phyloP scores from a whole-genome alignment of 2,113 vertebrate species.

The Fulica atra region DNA sequence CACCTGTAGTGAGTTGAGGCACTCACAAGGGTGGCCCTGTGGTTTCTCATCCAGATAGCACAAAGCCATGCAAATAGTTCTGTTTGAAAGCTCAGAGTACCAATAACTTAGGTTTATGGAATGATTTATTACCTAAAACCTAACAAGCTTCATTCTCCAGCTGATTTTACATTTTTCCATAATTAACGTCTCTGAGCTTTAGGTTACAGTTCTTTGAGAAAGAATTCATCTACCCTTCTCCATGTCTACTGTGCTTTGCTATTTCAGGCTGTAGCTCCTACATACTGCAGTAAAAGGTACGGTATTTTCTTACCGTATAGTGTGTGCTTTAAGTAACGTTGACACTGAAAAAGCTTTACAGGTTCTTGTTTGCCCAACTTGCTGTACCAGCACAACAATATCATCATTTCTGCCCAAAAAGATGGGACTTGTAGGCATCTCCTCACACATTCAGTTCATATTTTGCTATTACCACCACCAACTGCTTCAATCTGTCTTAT shows the following conservation, averaged over 20 bases:
- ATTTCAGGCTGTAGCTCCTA: background rate
- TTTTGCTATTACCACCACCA: background rate
- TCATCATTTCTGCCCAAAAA: background rate
- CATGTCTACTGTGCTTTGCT: background rate
- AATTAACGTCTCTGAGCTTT: background rate
- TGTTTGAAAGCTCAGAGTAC: background rate
- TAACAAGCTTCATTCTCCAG: background rate
- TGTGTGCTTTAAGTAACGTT: background rate
- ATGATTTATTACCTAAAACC: background rate
- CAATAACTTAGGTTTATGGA: background rate
- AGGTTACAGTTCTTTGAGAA: background rate
- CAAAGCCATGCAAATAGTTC: background rate
- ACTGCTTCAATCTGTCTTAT: background rate
- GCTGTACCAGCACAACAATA: background rate
- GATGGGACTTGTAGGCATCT: background rate
- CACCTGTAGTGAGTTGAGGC: background rate
- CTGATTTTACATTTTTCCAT: background rate
- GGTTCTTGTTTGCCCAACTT: background rate
- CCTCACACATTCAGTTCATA: background rate
- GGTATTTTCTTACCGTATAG: background rate
- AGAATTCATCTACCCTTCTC: background rate
- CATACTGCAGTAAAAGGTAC: background rate
- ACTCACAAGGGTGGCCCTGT: background rate
- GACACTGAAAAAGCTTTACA: background rate
- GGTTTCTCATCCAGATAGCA: background rate